Evolutionary conservation across 2,113 vertebrate species (phyloP).

Genomic region (Meleagris gallopavo): DNA sequence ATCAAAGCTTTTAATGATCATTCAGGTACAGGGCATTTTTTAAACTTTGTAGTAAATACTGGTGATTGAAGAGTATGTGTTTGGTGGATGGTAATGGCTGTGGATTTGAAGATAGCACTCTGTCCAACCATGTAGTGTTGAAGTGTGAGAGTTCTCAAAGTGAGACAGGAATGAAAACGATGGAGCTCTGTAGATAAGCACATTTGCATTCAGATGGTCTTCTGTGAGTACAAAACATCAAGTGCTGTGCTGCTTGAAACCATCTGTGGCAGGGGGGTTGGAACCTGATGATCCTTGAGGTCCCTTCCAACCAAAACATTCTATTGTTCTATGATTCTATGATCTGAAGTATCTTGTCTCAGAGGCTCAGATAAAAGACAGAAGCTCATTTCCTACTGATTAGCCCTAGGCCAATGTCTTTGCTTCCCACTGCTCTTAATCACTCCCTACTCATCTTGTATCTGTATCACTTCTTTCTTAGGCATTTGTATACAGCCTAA

Average conservation of each 20-base stretch:
- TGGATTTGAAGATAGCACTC: neutral
- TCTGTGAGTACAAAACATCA: neutral
- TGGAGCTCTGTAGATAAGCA: neutral
- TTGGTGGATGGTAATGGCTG: neutral
- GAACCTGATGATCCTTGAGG: no score
- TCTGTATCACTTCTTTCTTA: neutral
- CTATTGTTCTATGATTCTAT: no score
- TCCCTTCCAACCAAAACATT: no score
- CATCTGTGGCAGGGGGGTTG: no score
- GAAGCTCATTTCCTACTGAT: neutral
- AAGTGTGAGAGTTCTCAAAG: neutral
- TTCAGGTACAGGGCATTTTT: neutral
- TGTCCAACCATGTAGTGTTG: neutral
- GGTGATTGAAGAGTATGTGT: neutral
- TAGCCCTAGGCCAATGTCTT: neutral
- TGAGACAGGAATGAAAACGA: neutral
- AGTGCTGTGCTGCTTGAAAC: neutral
- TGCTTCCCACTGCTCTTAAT: neutral
- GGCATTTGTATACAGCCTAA: neutral
- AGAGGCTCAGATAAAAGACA: neutral
- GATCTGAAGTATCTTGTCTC: neutral
- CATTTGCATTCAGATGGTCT: neutral
- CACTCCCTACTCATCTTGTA: neutral
- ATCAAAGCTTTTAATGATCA: neutral
- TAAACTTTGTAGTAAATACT: neutral